Evolutionary conservation across 2,888 invertebrate genomes (phyloP).

Genomic region (Perizoma affinitatum): DNA sequence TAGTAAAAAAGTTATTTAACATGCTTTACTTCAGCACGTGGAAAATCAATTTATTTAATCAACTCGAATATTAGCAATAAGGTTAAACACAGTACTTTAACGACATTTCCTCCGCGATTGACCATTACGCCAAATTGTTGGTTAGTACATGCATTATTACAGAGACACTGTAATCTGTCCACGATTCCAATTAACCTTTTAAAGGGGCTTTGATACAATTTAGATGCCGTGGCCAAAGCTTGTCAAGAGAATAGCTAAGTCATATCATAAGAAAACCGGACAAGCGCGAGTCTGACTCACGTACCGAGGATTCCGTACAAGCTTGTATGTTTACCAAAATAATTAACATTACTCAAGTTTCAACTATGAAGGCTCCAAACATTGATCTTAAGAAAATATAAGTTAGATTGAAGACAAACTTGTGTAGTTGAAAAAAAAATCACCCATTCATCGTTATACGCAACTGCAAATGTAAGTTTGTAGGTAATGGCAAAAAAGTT

Average conservation of each 20-base stretch:
- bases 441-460: too few relatives aligned
- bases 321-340: too few relatives aligned
- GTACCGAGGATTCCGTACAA: too few relatives aligned
- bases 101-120: constrained; percentile 35
- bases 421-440: too few relatives aligned
- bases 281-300: too few relatives aligned
- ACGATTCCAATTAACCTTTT: constrained; percentile 53
- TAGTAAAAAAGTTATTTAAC: background rate
- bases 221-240: constrained; percentile 56
- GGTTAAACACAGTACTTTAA: constrained; percentile 30
- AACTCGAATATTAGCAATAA: constrained; percentile 25
- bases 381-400: too few relatives aligned
- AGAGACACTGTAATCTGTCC: constrained; percentile 67
- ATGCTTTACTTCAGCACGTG: constrained; percentile 12
- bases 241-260: background rate
- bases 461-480: too few relatives aligned
- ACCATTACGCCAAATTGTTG: constrained; percentile 39
- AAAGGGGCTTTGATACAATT: constrained; percentile 70
- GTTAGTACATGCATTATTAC: constrained; percentile 39
- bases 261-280: background rate
- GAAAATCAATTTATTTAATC: constrained; percentile 20
- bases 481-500: too few relatives aligned
- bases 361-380: too few relatives aligned
- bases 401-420: too few relatives aligned
- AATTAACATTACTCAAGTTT: too few relatives aligned